These are phyloP conservation scores for Coelopa pilipes DNA, from an alignment of 2,888 invertebrate species.

Conservation along the genomic window DNA sequence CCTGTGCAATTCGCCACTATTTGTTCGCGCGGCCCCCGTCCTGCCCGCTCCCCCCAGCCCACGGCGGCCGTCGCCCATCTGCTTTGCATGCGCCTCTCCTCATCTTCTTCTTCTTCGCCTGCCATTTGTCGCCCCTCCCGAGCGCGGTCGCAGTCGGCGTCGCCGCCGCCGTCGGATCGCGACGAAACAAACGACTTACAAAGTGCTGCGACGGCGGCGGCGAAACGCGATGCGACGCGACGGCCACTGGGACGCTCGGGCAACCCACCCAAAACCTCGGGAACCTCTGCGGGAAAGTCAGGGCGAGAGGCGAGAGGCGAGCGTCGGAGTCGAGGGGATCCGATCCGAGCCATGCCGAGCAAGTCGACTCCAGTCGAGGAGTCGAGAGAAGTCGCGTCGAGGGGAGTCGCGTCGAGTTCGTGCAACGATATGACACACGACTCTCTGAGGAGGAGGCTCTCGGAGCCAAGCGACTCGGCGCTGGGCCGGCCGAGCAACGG, in stretches of 20 bases:
- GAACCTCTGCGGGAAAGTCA: slow-evolving; percentile 1
- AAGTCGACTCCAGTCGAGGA: no score
- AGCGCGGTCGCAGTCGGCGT: no score
- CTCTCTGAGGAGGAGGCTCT: slow-evolving; percentile 12
- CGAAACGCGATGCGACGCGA: slow-evolving; percentile 10
- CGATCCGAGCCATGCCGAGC: no score
- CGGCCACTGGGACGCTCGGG: not conserved
- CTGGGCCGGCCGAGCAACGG: not conserved
- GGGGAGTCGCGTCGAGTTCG: slow-evolving; percentile 11
- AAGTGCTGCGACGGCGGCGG: not conserved
- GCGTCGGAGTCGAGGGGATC: no score
- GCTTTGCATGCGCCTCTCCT: slow-evolving; percentile 1
- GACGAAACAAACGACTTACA: slow-evolving; percentile 14
- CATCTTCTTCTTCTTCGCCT: not conserved
- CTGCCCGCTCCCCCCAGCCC: not conserved
- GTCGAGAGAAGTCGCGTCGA: no score
- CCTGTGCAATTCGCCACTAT: slow-evolving; percentile 14
- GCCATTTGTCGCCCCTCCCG: not conserved
- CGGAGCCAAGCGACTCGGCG: not conserved
- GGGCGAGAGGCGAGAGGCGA: no score
- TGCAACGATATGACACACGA: slow-evolving; percentile 36
- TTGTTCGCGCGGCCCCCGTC: slow-evolving; percentile 14
- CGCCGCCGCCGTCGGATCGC: not conserved
- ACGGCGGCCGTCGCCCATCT: not conserved
- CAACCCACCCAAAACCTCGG: slow-evolving; percentile 30